Conservation (phyloP, 2,797 vertebrate species). For the Bovichtus diacanthus region DNA sequence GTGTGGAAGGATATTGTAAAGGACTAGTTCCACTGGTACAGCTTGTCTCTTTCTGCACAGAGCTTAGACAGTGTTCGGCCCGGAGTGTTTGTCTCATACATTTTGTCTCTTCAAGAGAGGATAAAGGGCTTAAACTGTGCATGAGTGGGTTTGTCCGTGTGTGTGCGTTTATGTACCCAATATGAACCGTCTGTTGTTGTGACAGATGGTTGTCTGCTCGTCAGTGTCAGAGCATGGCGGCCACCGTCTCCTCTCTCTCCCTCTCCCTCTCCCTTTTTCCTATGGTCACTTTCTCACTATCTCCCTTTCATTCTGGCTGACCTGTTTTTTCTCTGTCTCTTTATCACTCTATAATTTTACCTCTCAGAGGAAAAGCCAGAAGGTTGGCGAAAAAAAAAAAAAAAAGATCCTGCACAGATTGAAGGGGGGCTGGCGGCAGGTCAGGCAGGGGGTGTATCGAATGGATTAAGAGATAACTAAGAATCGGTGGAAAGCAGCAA, state of each 20-base stretch:
- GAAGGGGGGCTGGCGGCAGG: background rate
- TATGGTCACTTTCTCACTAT: slow-evolving; percentile 31
- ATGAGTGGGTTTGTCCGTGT: slow-evolving; percentile 23
- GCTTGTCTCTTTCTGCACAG: slow-evolving; percentile 3
- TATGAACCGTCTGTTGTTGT: slow-evolving; percentile 44
- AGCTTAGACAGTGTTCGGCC: slow-evolving; percentile 24
- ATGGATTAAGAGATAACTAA: background rate
- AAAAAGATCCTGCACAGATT: background rate
- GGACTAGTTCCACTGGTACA: slow-evolving; percentile 20
- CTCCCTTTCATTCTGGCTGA: slow-evolving; percentile 30
- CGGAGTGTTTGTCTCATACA: slow-evolving; percentile 36
- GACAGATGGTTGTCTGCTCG: slow-evolving; percentile 58
- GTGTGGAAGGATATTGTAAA: background rate
- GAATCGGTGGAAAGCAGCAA: background rate
- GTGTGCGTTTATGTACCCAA: slow-evolving; percentile 7
- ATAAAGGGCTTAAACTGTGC: slow-evolving; percentile 42
- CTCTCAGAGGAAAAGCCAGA: slow-evolving; percentile 17
- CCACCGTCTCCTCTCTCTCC: slow-evolving; percentile 58
- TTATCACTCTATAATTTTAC: slow-evolving; percentile 16
- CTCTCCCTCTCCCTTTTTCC: background rate
- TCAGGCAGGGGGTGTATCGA: background rate
- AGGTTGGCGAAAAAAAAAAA: no score
- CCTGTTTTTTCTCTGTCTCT: slow-evolving; percentile 33
- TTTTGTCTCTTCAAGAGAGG: slow-evolving; percentile 45
- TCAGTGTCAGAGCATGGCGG: slow-evolving; percentile 66